Evolutionary conservation across 2,888 invertebrate species (phyloP).

Genomic region (Tortricodes alternella): DNA sequence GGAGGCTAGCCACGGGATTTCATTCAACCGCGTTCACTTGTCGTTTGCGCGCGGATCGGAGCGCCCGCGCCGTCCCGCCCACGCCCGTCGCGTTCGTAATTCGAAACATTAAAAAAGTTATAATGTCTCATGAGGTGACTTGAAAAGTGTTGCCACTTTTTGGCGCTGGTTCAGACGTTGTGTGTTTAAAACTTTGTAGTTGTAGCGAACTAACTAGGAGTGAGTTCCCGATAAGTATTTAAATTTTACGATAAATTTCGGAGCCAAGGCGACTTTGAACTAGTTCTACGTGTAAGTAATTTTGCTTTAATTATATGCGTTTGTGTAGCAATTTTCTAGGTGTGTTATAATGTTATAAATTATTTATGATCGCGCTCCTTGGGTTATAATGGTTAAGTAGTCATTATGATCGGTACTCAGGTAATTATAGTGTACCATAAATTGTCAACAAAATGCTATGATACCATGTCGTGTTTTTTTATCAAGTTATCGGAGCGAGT

Average conservation of each 20-base stretch:
- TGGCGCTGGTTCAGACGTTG: not conserved
- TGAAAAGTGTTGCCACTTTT: slow-evolving; percentile 34
- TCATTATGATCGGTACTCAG: slow-evolving; percentile 17
- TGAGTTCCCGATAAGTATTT: slow-evolving; percentile 22
- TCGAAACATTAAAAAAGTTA: slow-evolving; percentile 38
- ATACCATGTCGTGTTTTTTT: slow-evolving; percentile 7
- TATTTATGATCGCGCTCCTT: slow-evolving; percentile 34
- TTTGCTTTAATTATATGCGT: slow-evolving; percentile 14
- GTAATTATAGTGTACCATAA: slow-evolving; percentile 21
- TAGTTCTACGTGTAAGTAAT: slow-evolving; percentile 26
- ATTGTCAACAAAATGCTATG: slow-evolving; percentile 18
- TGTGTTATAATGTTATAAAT: slow-evolving; percentile 17
- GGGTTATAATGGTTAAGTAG: slow-evolving; percentile 26
- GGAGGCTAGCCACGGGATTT: not conserved
- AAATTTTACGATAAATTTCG: slow-evolving; percentile 29
- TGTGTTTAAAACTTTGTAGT: slow-evolving; percentile 1
- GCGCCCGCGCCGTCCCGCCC: slow-evolving; percentile 50
- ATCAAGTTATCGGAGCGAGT: slow-evolving; percentile 5
- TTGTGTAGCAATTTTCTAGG: slow-evolving; percentile 25
- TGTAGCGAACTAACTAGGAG: not conserved
- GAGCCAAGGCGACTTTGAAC: slow-evolving; percentile 26
- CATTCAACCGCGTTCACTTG: slow-evolving; percentile 49
- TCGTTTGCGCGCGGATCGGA: slow-evolving; percentile 52
- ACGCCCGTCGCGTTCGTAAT: slow-evolving; percentile 40
- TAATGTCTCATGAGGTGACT: slow-evolving; percentile 57